These are phyloP conservation scores for Oryzias dopingdopingensis DNA, from an alignment of 2,797 vertebrate genomes.

Conservation along the genomic window DNA sequence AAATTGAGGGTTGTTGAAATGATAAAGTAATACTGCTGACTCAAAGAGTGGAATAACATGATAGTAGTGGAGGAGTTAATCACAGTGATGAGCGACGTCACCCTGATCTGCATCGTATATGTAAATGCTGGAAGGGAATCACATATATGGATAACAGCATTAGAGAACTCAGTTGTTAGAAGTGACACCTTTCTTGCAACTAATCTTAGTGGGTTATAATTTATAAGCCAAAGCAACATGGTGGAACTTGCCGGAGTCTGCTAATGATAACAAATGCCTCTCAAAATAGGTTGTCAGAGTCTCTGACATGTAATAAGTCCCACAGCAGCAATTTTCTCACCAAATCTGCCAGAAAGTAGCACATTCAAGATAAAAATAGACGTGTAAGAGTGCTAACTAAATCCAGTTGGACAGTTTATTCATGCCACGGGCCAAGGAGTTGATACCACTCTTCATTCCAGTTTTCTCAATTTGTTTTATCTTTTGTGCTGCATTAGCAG, in stretches of 20 bases:
- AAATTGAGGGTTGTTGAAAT: slow-evolving; percentile 3
- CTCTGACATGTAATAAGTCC: slow-evolving; percentile 31
- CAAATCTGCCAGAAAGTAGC: slow-evolving; percentile 37
- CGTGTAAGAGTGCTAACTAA: slow-evolving; percentile 18
- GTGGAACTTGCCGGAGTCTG: slow-evolving; percentile 23
- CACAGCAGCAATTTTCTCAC: slow-evolving; percentile 19
- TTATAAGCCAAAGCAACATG: slow-evolving; percentile 10
- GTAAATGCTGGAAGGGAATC: slow-evolving; percentile 9
- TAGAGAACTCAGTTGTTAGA: slow-evolving; percentile 14
- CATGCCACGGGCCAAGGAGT: slow-evolving; percentile 32
- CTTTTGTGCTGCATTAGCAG: slow-evolving; percentile 36
- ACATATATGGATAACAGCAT: background rate
- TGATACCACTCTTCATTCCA: slow-evolving; percentile 13
- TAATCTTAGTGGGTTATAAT: slow-evolving; percentile 29
- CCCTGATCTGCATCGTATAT: background rate
- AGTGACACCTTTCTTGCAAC: slow-evolving; percentile 19
- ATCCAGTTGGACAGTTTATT: slow-evolving; percentile 28
- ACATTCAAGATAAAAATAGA: slow-evolving; percentile 43
- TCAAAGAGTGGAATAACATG: background rate
- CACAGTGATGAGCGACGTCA: slow-evolving; percentile 17
- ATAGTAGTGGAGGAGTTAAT: slow-evolving; percentile 1
- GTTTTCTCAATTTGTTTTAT: slow-evolving; percentile 28
- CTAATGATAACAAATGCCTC: slow-evolving; percentile 28
- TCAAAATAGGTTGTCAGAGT: slow-evolving; percentile 23
- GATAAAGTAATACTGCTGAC: slow-evolving; percentile 1